Evolutionary conservation across 2,888 invertebrate genomes (phyloP), one percentile per base, ranked within the genome.

Genomic region (Leptarthrus brevirostris): DNA sequence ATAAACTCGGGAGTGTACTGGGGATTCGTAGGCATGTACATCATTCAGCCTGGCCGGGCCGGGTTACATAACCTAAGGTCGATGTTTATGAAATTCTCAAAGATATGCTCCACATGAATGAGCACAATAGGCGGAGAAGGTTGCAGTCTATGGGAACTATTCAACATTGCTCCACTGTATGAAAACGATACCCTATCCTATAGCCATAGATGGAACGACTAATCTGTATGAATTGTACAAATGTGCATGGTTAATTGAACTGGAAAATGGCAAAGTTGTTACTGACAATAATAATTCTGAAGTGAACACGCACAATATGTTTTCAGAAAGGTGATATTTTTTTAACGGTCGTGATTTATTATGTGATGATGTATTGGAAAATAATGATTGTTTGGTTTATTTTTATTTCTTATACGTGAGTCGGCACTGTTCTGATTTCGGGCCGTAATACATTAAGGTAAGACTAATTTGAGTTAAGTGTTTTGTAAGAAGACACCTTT

Each of bases 41-140:
- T 26, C 47, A 24, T 66, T 47, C 24, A 47, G 14, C n/a, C 12
- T 6, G 26, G 64, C 24, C 24, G 24, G 14, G 12, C 12, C 8
- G 26, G 64, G 44, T 47, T 66, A 56, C 26, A 24, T 40, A 54
- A 44, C 54, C 34, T 70, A 70, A 30, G 53, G 70, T 52, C 49
- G 52, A 34, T 54, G 71, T 72, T 72, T 53, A 56, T 56, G 40
- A 72, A 72, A 72, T 72, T n/a, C 40, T 72, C 36, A 24, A 36
- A 56, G 71, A 72, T 54, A 54, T 53, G 54, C 36, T 44, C 44
- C 71, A 72, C 71, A 72, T 56, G 71, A 53, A 72, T 72, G 71
- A 72, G 40, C 56, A 54, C 71, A 72, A 44, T 64, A 47, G 44
- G 64, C 64, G 64, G 44, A 47, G 24, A 14, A 66, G 47, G 24